Evolutionary conservation across 2,113 vertebrate genomes (phyloP).

Genomic region (Laterallus jamaicensis): DNA sequence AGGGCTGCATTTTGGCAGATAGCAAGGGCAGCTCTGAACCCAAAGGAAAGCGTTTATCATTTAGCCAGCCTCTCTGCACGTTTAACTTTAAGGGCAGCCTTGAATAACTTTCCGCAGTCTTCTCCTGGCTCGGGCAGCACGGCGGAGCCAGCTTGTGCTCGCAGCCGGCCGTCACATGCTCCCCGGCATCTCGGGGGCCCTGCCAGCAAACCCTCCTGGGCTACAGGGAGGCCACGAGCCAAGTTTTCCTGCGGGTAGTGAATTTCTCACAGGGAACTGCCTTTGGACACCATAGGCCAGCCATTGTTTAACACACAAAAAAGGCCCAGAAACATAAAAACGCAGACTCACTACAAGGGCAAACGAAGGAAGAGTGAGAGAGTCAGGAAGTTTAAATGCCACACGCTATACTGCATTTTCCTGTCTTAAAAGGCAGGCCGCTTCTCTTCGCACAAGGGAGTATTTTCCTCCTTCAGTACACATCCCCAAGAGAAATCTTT

Average conservation of each 20-base stretch:
- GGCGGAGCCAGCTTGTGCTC: background rate
- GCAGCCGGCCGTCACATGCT: constrained; percentile 1
- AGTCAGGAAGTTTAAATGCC: background rate
- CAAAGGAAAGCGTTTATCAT: background rate
- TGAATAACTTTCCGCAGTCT: background rate
- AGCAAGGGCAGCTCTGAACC: background rate
- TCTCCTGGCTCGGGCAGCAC: background rate
- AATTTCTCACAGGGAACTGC: constrained; percentile 38
- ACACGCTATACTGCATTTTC: background rate
- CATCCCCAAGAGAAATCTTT: background rate
- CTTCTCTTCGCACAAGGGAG: background rate
- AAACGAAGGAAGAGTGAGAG: background rate
- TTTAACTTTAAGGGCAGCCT: background rate
- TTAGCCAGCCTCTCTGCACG: background rate
- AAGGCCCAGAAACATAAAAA: background rate
- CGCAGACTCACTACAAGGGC: background rate
- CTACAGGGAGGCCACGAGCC: background rate
- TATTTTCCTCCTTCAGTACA: background rate
- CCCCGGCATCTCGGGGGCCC: background rate
- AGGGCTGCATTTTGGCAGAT: background rate
- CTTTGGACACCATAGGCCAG: constrained; percentile 3
- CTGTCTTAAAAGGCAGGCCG: background rate
- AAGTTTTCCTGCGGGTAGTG: background rate
- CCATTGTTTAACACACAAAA: background rate
- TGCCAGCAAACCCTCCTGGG: constrained; percentile 40